A percentile compares a stretch with the other conserved stretches of the same genome.
Evolutionary conservation across 2,113 vertebrate genomes (phyloP).

Genomic region (Sterna hirundo): DNA sequence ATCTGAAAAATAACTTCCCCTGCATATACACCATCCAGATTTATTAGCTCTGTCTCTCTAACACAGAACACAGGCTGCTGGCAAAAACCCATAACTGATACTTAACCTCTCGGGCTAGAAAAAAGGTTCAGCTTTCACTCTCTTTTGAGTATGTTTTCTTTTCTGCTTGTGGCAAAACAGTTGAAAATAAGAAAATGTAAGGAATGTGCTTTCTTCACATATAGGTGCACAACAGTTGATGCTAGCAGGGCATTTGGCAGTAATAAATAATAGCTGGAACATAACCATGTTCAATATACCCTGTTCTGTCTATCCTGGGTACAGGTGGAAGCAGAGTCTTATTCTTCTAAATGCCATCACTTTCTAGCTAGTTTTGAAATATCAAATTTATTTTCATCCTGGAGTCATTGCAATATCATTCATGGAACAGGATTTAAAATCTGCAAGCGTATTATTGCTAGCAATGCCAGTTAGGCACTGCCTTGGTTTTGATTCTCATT

Average conservation of each 20-base stretch:
- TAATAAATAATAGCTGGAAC: background rate
- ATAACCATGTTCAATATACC: background rate
- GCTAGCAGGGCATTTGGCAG: background rate
- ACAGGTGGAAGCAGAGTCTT: background rate
- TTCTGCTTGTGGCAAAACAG: background rate
- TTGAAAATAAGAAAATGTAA: background rate
- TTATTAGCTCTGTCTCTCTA: constrained; percentile 3
- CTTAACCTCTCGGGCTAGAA: background rate
- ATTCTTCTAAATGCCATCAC: background rate
- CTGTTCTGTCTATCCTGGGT: background rate
- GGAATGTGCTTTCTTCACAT: background rate
- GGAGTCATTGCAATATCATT: background rate
- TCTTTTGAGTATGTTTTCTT: background rate
- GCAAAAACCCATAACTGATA: background rate
- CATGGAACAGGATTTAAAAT: background rate
- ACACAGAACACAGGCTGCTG: background rate
- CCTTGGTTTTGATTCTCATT: background rate
- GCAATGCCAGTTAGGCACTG: background rate
- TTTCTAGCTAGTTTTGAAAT: background rate
- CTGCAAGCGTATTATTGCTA: background rate
- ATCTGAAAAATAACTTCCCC: constrained; percentile 14
- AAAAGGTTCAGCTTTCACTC: background rate
- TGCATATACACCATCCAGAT: background rate
- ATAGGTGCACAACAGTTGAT: background rate
- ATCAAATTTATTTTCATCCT: background rate